Percentiles rank a stretch among this genome's conserved stretches.
Conservation (phyloP, 2,797 vertebrate species). For the Ciconia nigra region DNA sequence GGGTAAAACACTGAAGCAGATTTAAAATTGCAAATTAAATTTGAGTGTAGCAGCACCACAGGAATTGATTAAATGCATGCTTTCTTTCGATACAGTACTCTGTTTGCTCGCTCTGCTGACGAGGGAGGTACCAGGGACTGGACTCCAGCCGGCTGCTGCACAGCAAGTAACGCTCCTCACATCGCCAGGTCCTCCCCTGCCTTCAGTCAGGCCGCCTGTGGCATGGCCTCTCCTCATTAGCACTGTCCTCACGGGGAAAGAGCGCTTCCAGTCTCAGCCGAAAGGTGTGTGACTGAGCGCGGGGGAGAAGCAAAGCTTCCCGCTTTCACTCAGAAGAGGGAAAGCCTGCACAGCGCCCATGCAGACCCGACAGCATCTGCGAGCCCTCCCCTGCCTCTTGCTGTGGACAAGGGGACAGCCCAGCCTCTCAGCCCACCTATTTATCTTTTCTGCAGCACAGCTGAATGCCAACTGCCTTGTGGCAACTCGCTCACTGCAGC, state of each 20-base stretch:
- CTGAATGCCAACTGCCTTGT: background rate
- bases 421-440: background rate
- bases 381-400: background rate
- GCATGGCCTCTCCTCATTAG: background rate
- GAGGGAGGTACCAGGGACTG: background rate
- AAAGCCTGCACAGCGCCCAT: accelerated
- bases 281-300: background rate
- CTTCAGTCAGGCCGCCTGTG: background rate
- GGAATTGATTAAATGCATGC: background rate
- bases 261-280: background rate
- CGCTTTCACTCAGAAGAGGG: background rate
- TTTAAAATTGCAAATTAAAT: background rate
- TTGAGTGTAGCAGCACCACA: background rate
- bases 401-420: background rate
- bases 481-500: background rate
- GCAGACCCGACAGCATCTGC: accelerated
- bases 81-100: background rate
- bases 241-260: background rate
- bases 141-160: background rate
- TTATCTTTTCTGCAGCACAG: background rate
- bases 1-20: background rate
- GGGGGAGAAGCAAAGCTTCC: background rate
- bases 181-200: background rate
- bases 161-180: accelerated
- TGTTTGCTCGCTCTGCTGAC: background rate